Conservation (phyloP, 2,113 vertebrate genomes). For the Saccopteryx bilineata region DNA sequence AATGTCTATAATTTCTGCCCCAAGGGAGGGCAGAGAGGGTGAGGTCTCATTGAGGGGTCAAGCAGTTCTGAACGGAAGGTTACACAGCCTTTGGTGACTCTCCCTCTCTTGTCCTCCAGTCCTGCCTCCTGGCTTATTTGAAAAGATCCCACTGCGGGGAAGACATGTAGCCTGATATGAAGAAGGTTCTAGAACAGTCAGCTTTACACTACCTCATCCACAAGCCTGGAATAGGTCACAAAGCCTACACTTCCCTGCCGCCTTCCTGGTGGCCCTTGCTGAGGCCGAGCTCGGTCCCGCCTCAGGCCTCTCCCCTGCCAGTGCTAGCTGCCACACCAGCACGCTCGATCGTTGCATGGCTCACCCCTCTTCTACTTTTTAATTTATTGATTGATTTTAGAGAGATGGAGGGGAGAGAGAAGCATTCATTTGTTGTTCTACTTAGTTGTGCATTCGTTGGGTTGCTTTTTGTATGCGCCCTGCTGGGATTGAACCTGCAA, state of each 20-base stretch:
- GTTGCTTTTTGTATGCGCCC: no score
- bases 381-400: no score
- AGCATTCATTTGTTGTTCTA: no score
- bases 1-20: background rate
- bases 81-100: rapidly evolving
- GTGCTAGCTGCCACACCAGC: rapidly evolving
- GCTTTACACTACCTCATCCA: background rate
- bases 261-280: background rate
- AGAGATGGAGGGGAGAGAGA: no score
- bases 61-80: background rate
- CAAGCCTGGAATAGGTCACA: background rate
- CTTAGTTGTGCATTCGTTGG: no score
- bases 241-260: background rate
- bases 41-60: rapidly evolving
- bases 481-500: no score
- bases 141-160: background rate
- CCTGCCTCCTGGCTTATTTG: background rate
- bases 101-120: background rate
- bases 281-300: background rate
- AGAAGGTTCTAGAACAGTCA: background rate
- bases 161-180: background rate
- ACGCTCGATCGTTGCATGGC: rapidly evolving
- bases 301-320: rapidly evolving
- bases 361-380: no score
- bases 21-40: no score